phyloP scores from a whole-genome alignment of 2,797 vertebrate genomes.

The Halcyon badia region DNA sequence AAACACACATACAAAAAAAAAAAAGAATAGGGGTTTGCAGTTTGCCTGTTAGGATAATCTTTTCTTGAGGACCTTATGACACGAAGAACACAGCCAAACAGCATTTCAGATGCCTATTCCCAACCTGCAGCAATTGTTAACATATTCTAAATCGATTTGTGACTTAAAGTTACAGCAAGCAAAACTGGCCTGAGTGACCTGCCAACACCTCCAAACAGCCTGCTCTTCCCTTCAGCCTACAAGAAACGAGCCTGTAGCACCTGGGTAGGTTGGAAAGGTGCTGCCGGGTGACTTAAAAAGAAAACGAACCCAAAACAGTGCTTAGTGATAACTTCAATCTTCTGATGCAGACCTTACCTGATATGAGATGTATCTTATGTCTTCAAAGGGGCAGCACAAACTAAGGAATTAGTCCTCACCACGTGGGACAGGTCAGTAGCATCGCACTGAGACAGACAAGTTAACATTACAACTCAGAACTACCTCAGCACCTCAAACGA shows the following conservation, averaged over 20 bases:
- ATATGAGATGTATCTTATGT: background rate
- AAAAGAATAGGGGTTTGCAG: background rate
- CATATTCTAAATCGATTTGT: background rate
- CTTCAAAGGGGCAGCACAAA: background rate
- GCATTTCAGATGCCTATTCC: background rate
- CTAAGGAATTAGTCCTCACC: slow-evolving; percentile 22
- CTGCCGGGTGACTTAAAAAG: background rate
- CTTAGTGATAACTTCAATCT: background rate
- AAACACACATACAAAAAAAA: background rate
- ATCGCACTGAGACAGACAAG: background rate
- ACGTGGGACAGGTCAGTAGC: background rate
- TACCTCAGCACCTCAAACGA: background rate
- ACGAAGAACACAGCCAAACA: background rate
- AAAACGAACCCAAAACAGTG: background rate
- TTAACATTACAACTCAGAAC: slow-evolving; percentile 14
- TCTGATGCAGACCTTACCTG: background rate
- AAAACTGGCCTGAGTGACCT: background rate
- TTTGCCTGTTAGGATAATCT: background rate
- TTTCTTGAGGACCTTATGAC: background rate
- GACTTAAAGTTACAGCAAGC: background rate
- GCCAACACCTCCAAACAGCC: background rate
- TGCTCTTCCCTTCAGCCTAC: background rate
- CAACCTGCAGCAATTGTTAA: background rate
- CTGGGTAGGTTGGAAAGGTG: background rate
- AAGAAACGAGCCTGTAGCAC: background rate